Conservation (phyloP, 2,113 vertebrate species). For the Cyrtonyx montezumae region DNA sequence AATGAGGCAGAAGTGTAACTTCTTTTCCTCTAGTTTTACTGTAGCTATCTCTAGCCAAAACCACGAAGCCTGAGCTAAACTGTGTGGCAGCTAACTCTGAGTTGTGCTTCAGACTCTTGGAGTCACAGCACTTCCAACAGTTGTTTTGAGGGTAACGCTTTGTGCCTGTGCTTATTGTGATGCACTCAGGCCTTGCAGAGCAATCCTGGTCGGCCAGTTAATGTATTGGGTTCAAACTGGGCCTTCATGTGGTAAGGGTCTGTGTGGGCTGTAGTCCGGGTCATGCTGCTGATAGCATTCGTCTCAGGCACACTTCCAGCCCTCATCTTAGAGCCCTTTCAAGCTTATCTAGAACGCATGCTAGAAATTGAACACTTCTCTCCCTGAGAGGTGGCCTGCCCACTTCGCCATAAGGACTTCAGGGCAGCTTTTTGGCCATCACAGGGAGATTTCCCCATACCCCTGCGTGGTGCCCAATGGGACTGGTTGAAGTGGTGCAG, state of each 20-base stretch:
- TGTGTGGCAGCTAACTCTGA: neutral
- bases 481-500: neutral
- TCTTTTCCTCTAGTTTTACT: neutral
- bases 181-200: neutral
- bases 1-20: neutral
- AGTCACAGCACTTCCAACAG: neutral
- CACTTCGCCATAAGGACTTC: neutral
- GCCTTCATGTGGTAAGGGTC: neutral
- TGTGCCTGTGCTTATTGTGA: neutral
- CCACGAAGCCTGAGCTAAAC: neutral
- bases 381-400: neutral
- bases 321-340: neutral
- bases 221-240: neutral
- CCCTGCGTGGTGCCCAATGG: neutral
- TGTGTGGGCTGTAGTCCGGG: neutral
- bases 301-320: rapidly evolving
- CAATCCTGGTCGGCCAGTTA: neutral
- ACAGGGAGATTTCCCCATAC: rapidly evolving
- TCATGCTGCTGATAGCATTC: neutral
- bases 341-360: rapidly evolving
- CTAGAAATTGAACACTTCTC: neutral
- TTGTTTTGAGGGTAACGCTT: rapidly evolving
- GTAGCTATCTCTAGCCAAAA: neutral
- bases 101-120: neutral
- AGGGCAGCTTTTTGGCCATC: neutral